Conservation (phyloP, 2,113 vertebrate genomes). For the Noctilio leporinus region DNA sequence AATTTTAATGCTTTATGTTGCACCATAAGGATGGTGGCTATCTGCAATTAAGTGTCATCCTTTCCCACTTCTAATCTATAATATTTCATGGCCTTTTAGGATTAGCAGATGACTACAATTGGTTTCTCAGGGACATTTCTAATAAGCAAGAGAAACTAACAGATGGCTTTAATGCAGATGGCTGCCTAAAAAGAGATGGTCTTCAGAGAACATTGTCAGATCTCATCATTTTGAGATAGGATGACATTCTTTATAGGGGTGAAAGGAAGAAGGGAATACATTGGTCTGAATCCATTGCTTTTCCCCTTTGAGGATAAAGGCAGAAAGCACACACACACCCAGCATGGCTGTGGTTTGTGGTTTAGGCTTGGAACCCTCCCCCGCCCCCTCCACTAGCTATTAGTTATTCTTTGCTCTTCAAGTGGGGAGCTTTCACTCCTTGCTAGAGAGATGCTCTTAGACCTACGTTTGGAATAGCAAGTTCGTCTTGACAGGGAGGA, state of each 20-base stretch:
- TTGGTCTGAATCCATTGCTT: background rate
- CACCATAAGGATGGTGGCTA: background rate
- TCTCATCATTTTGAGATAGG: background rate
- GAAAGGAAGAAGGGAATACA: background rate
- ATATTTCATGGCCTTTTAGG: background rate
- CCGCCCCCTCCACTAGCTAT: fast-evolving
- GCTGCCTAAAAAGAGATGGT: background rate
- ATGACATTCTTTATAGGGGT: background rate
- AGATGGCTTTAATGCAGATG: constrained; percentile 21
- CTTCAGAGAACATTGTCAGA: background rate
- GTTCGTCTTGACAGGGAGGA: background rate
- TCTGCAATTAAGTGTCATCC: background rate
- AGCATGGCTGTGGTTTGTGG: background rate
- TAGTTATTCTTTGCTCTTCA: background rate
- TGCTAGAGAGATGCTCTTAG: background rate
- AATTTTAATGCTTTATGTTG: background rate
- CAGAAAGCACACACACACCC: background rate
- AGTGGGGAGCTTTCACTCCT: fast-evolving
- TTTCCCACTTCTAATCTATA: constrained; percentile 23
- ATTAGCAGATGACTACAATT: constrained; percentile 10
- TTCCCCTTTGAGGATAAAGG: background rate
- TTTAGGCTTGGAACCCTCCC: background rate
- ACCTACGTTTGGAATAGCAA: background rate
- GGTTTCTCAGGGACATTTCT: background rate
- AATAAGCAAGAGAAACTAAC: background rate